Evolutionary conservation across 2,888 invertebrate genomes (phyloP), one percentile per base, ranked within the genome.

Genomic region (Palloptera scutellata): DNA sequence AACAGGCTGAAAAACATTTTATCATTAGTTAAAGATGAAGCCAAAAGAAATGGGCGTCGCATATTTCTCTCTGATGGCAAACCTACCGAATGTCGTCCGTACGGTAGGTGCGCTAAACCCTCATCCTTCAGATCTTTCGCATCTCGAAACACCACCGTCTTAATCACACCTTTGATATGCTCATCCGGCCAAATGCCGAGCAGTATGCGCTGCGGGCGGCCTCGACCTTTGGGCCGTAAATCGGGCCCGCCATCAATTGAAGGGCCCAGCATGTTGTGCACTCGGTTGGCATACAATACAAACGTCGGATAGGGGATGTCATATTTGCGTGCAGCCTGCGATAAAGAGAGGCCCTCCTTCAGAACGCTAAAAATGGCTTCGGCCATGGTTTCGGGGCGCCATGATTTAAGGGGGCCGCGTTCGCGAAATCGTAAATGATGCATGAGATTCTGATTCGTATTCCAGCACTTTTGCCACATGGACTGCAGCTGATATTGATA

Each of bases 381-480:
- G 48, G 95, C 96, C 96, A 96, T 96, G 69, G 95, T 96, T 84
- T 96, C 96, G 3, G 95, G 95, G 62, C 95, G 88, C 96, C 96
- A 96, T 65, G 95, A 95, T 85, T 96, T 96, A 70, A 96, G 87
- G 0, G 96, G 96, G 2, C 96, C 96, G 67, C 96, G 90, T 86
- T 96, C 96, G 59, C 96, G 91, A 88, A 96, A 95, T 77, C 95
- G 90, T 81, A 96, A 87, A 84, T 95, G 94, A 86, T 95, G 95
- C 76, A 95, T 94, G 80, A 95, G 88, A 79, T 92, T 93, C 86
- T 95, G 95, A 86, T 94, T 95, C 75, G 94, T 95, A 86, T 93
- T 95, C 95, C 95, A 96, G 86, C 95, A 95, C 85, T 95, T 96
- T 86, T 96, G 95, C 96, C 96, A 96, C 92, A 95, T 94, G 68